Evolutionary conservation across 1,140 invertebrate genomes (phyloP).

Genomic region (Manduca sexta): DNA sequence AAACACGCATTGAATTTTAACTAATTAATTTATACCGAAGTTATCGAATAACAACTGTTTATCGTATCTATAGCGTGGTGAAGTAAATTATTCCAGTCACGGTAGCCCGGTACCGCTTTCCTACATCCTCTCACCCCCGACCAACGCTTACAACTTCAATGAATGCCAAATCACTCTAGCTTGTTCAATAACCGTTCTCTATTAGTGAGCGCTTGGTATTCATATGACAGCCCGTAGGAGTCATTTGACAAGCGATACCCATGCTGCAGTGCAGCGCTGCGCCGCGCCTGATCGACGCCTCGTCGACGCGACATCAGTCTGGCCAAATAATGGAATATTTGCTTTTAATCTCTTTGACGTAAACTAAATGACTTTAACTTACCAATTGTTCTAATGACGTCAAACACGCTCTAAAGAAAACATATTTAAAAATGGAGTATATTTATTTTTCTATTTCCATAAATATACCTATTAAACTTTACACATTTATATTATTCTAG

Average conservation of each 20-base stretch:
- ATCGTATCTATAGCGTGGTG: slow-evolving; percentile 27
- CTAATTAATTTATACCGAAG: slow-evolving; percentile 35
- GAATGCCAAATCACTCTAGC: slow-evolving; percentile 41
- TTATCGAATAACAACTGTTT: slow-evolving; percentile 31
- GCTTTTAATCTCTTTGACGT: too few relatives aligned
- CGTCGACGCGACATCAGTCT: too few relatives aligned
- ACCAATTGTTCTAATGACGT: too few relatives aligned
- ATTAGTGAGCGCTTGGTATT: slow-evolving; percentile 44
- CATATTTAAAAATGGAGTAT: too few relatives aligned
- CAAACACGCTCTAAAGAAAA: too few relatives aligned
- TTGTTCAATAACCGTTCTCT: slow-evolving; percentile 47
- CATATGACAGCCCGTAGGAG: slow-evolving; percentile 29
- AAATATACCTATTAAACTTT: too few relatives aligned
- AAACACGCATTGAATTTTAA: slow-evolving; percentile 42
- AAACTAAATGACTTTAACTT: too few relatives aligned
- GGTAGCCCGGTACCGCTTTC: slow-evolving; percentile 22
- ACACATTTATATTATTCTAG: too few relatives aligned
- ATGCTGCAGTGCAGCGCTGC: slow-evolving; percentile 30
- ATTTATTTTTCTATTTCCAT: too few relatives aligned
- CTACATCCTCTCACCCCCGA: slow-evolving; percentile 1
- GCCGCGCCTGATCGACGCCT: too few relatives aligned
- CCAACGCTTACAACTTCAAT: slow-evolving; percentile 19
- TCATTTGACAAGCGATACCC: slow-evolving; percentile 36
- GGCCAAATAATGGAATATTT: too few relatives aligned
- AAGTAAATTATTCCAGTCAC: slow-evolving; percentile 48